Base-by-base conservation (phyloP, 2,888 invertebrate genomes). In the Aelia acuminata region DNA sequence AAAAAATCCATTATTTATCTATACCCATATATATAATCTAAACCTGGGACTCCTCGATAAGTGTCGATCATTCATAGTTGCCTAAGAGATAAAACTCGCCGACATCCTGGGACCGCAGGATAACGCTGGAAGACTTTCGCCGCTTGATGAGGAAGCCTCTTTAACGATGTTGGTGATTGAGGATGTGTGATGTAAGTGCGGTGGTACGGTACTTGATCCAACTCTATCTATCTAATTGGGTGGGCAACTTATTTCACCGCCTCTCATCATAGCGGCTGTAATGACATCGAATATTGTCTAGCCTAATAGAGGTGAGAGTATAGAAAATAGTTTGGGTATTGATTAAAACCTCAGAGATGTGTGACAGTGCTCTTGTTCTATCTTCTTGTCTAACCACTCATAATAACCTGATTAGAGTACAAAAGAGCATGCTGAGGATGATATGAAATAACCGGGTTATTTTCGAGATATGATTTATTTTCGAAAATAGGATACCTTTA, bases 131-230 rank as follows among this genome's bases (percentile, higher is more conserved):
- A 70, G 63, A 35, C 63, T 70, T 70, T 70, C 63, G 63, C 63
- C 35, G 1, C 4, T 35, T 18, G 63, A 70, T 26, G 57, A 57
- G 57, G 57, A 57, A 57, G 57, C n/a, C 26, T 26, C 26, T 57
- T 31, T 57, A 57, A 31, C 43, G 26, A 57, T 3, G 26, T 13
- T 26, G 26, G 26, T 57, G 63, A 35, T 70, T 35, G 63, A 70
- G 63, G 63, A 70, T 70, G 63, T 70, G 35, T 70, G 57, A 70
- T 70, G 63, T 70, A 70, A 70, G 63, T 70, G 63, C 35, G 63
- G 63, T 70, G 35, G 63, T 70, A 35, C 63, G 35, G 63, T 35
- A 35, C 11, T 57, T 13, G 26, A 26, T 2, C 10, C 43, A 35
- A 49, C 53, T 53, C 8, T n/a, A 7, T 5, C 11, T 15, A 35